Base-by-base conservation (phyloP, 2,797 vertebrate species). In the Lutjanus campechanus region DNA sequence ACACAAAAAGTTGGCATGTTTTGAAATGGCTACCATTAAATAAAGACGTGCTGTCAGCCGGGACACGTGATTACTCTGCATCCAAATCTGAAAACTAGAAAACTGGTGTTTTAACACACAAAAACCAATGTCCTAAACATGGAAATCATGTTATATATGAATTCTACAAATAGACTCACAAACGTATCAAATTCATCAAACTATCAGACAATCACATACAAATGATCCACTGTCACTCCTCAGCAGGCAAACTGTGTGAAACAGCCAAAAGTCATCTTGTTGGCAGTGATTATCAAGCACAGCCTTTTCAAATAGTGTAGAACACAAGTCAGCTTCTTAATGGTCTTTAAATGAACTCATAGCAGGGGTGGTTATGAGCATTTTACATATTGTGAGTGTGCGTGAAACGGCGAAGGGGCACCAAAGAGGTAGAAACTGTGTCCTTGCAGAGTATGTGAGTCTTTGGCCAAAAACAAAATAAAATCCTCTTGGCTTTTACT, bases 381-480 rank as follows among this genome's bases (percentile, higher is more conserved):
- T 58, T 69, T 85, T 29, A 76, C 46, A 86, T 41, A 40, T 55
- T 15, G 12, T 65, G n/a, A 76, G 11, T 49, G 55, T 70, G 66
- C 68, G 73, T 77, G 63, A 81, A 36, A 84, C 72, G 81, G 70
- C 75, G 88, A 89, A 88, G 66, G 76, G 79, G 70, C 73, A 87
- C 77, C 81, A 83, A 88, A 90, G 90, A 93, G 91, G 88, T 93
- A 93, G 91, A 93, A 86, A 87, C 56, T 75, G 74, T 84, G 73
- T 87, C 59, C 72, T 81, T 73, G 19, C 77, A 80, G 13, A 86
- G 25, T 69, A 78, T 84, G 80, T 56, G 8, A 43, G 50, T 91
- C 91, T 91, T 92, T 89, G 87, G 83, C 81, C 69, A 79, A 88
- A 88, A 83, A 78, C 16, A 64, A 75, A 81, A 87, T 51, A 66